Percentiles rank a stretch among this genome's conserved stretches.
Evolutionary conservation across 1,140 invertebrate genomes (phyloP).

Genomic region (Orchestia grillus): DNA sequence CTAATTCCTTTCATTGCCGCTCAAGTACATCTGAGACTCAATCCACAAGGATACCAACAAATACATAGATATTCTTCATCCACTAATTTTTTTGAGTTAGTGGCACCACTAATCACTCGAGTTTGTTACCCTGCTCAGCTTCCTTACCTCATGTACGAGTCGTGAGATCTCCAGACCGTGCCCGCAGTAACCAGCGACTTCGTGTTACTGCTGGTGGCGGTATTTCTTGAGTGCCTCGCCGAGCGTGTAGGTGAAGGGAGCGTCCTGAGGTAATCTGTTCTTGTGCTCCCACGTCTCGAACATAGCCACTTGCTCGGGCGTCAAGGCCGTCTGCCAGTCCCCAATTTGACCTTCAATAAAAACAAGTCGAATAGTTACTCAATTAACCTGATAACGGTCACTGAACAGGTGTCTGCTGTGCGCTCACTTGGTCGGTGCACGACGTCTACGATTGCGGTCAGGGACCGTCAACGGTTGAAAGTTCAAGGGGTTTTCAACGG

Average conservation of each 20-base stretch:
- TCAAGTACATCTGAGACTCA: too few species aligned
- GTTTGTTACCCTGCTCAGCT: background rate
- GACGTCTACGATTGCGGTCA: too few species aligned
- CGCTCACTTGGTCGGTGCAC: too few species aligned
- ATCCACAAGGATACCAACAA: too few species aligned
- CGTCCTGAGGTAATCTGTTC: background rate
- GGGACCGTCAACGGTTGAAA: too few species aligned
- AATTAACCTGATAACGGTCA: too few species aligned
- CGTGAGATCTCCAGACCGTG: background rate
- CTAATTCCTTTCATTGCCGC: too few species aligned
- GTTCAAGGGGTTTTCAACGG: too few species aligned
- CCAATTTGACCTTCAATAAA: constrained; percentile 56
- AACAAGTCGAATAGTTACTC: too few species aligned
- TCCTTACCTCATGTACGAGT: background rate
- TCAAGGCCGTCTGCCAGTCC: constrained; percentile 63
- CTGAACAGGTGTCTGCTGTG: too few species aligned
- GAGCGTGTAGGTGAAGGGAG: background rate
- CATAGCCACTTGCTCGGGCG: background rate
- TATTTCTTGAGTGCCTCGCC: background rate
- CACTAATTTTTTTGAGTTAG: background rate
- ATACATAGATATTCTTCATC: background rate
- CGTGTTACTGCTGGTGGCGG: background rate
- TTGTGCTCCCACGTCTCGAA: constrained; percentile 16
- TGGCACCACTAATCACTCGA: background rate
- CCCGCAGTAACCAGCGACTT: background rate